Evolutionary conservation across 2,888 invertebrate genomes (phyloP), one percentile per base, ranked within the genome.

Genomic region (Nemotelus nigrinus): DNA sequence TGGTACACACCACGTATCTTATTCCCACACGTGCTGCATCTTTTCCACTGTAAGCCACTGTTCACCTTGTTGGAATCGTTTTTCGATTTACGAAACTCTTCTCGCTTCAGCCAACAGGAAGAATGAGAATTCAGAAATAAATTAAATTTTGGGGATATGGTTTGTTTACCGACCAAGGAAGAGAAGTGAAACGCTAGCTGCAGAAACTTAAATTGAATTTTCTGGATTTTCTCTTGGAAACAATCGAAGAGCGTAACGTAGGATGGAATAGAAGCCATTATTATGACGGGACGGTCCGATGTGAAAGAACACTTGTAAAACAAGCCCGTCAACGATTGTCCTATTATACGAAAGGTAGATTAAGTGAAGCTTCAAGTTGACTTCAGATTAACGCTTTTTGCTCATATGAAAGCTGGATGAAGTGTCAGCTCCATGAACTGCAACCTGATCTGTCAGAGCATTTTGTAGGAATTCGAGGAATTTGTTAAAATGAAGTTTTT

Each of bases 11-110:
- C 25, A 7, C 58, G 8, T 58, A 7, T 58, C 58, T 58, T 25
- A 25, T 5, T 58, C 58, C 5, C 58, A 58, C 58, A 58, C 58
- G 10, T 58, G 58, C 58, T 10, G 25, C 25, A 58, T 25, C 50
- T 50, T 58, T 25, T 58, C 10, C 25, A 10, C 58, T 8, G 25
- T 58, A 4, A 2, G 50, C 25, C 25, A 7, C 25, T 25, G 25
- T 25, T 25, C 25, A 25, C 25, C n/a, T 25, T 25, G n/a, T 25
- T 25, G n/a, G 4, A 58, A n/a, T 25, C 25, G 6, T 58, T 58
- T 58, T 58, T 58, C 58, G 25, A 58, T 58, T 58, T 58, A 25
- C 4, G 5, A 58, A 58, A 58, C 58, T 6, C 58, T 58, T n/a
- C n/a, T n/a, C 25, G n/a, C 4, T 58, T 58, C 25, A 58, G 58